These are phyloP conservation scores for Danio choprae DNA, from an alignment of 2,797 vertebrate genomes.

Conservation along the genomic window DNA sequence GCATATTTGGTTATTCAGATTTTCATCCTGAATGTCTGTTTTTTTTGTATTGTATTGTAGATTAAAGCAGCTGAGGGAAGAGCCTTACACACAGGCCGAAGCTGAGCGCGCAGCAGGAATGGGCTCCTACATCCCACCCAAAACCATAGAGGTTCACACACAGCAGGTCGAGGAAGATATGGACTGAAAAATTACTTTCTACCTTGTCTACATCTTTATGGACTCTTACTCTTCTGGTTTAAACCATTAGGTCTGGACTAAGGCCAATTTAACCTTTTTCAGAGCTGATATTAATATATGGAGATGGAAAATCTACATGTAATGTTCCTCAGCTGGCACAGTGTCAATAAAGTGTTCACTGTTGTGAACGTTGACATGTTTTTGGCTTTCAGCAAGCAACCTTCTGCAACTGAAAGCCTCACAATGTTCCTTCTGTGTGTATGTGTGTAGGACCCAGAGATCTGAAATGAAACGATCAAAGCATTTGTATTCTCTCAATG, in stretches of 20 bases:
- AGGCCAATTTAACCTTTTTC: slow-evolving; percentile 7
- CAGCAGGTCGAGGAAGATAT: slow-evolving; percentile 86
- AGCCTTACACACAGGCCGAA: slow-evolving; percentile 93
- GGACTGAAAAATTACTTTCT: slow-evolving; percentile 63
- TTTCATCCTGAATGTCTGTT: neutral
- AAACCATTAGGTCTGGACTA: neutral
- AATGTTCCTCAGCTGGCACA: neutral
- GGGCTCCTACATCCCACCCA: slow-evolving; percentile 90
- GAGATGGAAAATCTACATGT: neutral
- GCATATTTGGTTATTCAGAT: neutral
- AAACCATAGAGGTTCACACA: slow-evolving; percentile 86
- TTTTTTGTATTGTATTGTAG: slow-evolving; percentile 67
- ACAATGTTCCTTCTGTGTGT: neutral
- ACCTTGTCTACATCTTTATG: neutral
- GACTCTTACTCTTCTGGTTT: neutral
- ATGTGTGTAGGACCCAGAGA: neutral
- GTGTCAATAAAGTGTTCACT: neutral
- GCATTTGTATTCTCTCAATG: neutral
- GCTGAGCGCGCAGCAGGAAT: slow-evolving; percentile 94
- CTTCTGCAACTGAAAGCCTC: neutral
- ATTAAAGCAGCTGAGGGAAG: slow-evolving; percentile 88
- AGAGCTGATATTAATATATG: neutral
- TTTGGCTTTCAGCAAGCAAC: neutral
- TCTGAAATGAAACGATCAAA: neutral
- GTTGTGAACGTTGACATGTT: neutral